Evolutionary conservation across 2,113 vertebrate genomes (phyloP).

Genomic region (cattle (Bos taurus)): DNA sequence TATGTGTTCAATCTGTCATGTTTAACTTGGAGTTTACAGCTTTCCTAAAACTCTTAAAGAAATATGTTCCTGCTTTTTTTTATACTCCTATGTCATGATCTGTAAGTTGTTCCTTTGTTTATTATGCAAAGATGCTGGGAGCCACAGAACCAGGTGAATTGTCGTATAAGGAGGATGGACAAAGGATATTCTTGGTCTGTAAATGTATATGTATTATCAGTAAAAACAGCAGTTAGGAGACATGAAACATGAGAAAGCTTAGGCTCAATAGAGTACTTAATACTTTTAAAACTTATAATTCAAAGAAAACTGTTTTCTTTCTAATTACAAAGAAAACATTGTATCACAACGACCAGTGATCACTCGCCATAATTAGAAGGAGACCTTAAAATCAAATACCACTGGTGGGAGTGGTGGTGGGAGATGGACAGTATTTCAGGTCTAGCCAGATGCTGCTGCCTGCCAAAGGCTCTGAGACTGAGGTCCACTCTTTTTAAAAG

Average conservation of each 20-base stretch:
- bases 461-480: neutral
- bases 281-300: conserved; percentile 4
- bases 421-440: neutral
- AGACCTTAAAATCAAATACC: neutral
- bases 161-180: neutral
- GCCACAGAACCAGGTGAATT: neutral
- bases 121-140: neutral
- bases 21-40: neutral
- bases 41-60: neutral
- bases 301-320: no score
- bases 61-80: conserved; percentile 15
- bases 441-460: neutral
- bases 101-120: neutral
- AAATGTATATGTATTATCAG: neutral
- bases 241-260: neutral
- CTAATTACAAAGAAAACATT: neutral
- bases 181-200: neutral
- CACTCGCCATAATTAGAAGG: neutral
- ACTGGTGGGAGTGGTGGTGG: neutral
- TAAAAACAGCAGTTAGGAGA: neutral
- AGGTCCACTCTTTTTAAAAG: neutral
- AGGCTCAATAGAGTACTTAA: neutral
- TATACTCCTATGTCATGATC: neutral
- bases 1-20: neutral
- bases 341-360: neutral